phyloP scores from a whole-genome alignment of 2,888 invertebrate species.

The Nasonovia ribisnigri region DNA sequence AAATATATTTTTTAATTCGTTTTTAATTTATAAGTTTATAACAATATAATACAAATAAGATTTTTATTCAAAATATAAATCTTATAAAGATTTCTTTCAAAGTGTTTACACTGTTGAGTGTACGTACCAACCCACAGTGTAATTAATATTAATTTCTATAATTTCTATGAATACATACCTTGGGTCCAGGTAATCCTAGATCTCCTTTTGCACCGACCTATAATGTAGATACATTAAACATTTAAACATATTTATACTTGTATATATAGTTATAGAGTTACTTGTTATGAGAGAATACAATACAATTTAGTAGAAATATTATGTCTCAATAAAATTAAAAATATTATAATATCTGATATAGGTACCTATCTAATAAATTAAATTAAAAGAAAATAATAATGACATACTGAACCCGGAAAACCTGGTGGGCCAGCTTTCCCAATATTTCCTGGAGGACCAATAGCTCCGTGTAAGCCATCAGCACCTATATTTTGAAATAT shows the following conservation, averaged over 20 bases:
- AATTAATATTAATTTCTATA: neutral
- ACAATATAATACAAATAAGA: neutral
- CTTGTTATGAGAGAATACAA: neutral
- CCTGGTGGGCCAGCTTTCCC: slow-evolving; percentile 90
- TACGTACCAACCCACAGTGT: too few species aligned
- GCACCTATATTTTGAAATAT: slow-evolving; percentile 69
- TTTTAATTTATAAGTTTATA: slow-evolving; percentile 67
- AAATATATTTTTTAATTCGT: slow-evolving; percentile 77
- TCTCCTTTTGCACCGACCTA: slow-evolving; percentile 75
- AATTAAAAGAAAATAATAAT: neutral
- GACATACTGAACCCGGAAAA: slow-evolving; percentile 79
- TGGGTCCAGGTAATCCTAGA: slow-evolving; percentile 80
- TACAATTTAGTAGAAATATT: neutral
- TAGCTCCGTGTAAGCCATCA: slow-evolving; percentile 83
- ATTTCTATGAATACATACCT: slow-evolving; percentile 85
- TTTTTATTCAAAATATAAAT: neutral
- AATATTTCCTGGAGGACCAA: slow-evolving; percentile 80
- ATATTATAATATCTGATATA: neutral
- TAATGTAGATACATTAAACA: neutral
- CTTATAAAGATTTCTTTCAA: too few species aligned
- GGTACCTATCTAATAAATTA: neutral
- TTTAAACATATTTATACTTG: neutral
- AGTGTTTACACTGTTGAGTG: too few species aligned
- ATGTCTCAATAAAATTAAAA: neutral
- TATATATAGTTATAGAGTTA: neutral